Percentiles rank a stretch among this genome's conserved stretches.
These are phyloP conservation scores for Lithosia quadra DNA, from an alignment of 2,888 invertebrate species.

Conservation along the genomic window DNA sequence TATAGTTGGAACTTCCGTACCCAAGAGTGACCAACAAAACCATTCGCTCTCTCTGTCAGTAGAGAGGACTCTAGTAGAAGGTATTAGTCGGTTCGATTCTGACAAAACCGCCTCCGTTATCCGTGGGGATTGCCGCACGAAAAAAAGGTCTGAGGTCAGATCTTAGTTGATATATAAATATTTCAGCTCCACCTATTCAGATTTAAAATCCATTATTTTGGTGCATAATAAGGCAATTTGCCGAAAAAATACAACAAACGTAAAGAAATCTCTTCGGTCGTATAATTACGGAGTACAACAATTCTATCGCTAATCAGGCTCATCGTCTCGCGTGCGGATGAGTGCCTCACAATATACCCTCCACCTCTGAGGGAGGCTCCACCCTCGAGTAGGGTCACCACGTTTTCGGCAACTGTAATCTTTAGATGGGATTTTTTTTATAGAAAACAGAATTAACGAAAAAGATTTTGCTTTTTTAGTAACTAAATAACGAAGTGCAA, in stretches of 20 bases:
- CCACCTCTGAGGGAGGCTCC: constrained; percentile 2
- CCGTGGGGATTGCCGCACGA: too few relatives aligned
- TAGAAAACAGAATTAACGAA: background rate
- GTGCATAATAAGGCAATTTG: background rate
- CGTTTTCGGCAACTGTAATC: background rate
- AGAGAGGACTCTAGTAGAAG: too few relatives aligned
- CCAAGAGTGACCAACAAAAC: too few relatives aligned
- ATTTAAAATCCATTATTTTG: background rate
- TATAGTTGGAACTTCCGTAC: too few relatives aligned
- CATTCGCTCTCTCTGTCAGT: too few relatives aligned
- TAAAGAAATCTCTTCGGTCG: constrained; percentile 10
- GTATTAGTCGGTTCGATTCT: too few relatives aligned
- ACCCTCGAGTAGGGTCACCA: constrained; percentile 16
- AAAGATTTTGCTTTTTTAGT: too few relatives aligned
- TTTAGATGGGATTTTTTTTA: background rate
- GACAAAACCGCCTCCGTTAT: too few relatives aligned
- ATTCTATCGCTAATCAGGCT: constrained; percentile 43
- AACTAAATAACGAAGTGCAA: too few relatives aligned
- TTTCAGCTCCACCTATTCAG: background rate
- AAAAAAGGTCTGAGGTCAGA: too few relatives aligned
- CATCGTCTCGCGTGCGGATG: constrained; percentile 45
- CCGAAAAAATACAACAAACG: constrained; percentile 7
- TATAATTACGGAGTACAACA: constrained; percentile 27
- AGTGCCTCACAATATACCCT: constrained; percentile 33
- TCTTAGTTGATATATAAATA: background rate